Conservation (phyloP, 2,797 vertebrate genomes). For the Helarctos malayanus region DNA sequence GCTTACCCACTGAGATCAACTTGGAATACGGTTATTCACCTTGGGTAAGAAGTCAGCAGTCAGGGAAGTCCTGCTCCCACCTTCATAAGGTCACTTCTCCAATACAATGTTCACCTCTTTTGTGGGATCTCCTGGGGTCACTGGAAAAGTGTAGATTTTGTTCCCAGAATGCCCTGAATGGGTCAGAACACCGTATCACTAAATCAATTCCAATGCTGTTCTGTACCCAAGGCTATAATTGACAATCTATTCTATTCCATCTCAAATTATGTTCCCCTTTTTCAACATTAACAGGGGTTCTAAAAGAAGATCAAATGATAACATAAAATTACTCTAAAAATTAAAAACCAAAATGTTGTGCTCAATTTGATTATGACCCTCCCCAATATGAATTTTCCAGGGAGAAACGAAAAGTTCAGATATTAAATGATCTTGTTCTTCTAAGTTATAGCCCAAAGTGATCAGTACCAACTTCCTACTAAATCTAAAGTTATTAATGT, state of each 20-base stretch:
- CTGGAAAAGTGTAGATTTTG: not conserved
- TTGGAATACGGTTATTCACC: not conserved
- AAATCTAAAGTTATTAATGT: conserved; percentile 64
- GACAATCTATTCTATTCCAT: not conserved
- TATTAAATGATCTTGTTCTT: conserved; percentile 30
- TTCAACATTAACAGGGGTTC: not conserved
- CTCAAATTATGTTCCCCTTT: not conserved
- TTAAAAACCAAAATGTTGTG: conserved; percentile 35
- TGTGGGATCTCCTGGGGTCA: not conserved
- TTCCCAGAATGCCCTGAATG: not conserved
- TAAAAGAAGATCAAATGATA: not conserved
- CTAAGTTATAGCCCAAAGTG: conserved; percentile 55
- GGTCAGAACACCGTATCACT: not conserved
- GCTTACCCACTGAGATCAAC: not conserved
- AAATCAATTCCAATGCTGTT: conserved; percentile 15
- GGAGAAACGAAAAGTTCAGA: conserved; percentile 44
- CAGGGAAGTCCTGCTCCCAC: not conserved
- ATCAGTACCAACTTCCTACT: conserved; percentile 30
- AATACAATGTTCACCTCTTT: not conserved
- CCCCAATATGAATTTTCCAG: conserved; percentile 12
- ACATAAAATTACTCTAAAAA: conserved; percentile 50
- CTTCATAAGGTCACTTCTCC: conserved; percentile 11
- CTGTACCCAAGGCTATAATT: not conserved
- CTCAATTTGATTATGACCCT: conserved; percentile 23
- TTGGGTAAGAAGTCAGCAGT: not conserved